phyloP scores from a whole-genome alignment of 1,140 invertebrate species.

The Anoplophora glabripennis region DNA sequence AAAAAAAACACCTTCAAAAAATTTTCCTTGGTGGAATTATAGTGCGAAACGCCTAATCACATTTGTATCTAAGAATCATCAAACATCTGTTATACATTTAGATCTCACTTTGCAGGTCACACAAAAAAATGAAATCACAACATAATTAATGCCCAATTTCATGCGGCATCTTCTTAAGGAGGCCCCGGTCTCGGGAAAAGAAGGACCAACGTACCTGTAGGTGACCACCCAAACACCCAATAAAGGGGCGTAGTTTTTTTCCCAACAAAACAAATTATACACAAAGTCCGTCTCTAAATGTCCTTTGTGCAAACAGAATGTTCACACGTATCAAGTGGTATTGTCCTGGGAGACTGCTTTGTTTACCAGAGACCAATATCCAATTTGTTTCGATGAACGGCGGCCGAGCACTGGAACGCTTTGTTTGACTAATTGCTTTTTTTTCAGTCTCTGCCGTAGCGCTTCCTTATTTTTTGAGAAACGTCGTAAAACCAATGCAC shows the following conservation, averaged over 20 bases:
- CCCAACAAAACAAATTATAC: slow-evolving; percentile 17
- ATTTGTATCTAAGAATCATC: slow-evolving; percentile 13
- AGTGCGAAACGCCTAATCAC: neutral
- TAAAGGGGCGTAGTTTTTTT: slow-evolving; percentile 19
- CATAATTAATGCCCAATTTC: slow-evolving; percentile 33
- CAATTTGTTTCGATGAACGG: no score
- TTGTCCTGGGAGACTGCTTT: slow-evolving; percentile 2
- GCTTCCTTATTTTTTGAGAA: no score
- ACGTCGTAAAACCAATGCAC: no score
- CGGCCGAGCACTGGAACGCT: no score
- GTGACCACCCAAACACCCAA: slow-evolving; percentile 31
- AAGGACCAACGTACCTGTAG: slow-evolving; percentile 2
- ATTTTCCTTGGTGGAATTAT: no score
- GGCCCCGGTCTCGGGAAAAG: slow-evolving; percentile 3
- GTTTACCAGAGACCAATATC: neutral
- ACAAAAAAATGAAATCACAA: slow-evolving; percentile 20
- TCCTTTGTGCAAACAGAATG: slow-evolving; percentile 23
- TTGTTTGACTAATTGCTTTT: no score
- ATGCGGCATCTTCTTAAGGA: slow-evolving; percentile 22
- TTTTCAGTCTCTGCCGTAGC: no score
- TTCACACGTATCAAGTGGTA: slow-evolving; percentile 21
- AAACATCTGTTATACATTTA: slow-evolving; percentile 20
- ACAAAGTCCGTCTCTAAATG: slow-evolving; percentile 15
- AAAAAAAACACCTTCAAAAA: no score
- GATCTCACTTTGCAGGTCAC: slow-evolving; percentile 14